These are phyloP conservation scores for Bilobella aurantiaca DNA, from an alignment of 1,140 invertebrate genomes.

Conservation along the genomic window DNA sequence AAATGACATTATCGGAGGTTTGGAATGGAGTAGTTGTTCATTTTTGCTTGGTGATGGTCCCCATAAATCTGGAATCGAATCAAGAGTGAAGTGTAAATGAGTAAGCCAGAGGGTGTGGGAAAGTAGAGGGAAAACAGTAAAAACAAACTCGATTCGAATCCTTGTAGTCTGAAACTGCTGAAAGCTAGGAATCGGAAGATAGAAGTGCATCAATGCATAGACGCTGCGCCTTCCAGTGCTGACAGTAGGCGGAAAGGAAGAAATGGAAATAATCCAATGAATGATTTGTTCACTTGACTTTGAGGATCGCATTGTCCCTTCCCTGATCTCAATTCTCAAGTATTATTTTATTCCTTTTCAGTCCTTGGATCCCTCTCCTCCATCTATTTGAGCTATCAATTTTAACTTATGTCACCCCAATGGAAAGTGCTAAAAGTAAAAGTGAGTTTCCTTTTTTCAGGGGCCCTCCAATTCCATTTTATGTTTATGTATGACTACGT, in stretches of 20 bases:
- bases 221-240: background rate
- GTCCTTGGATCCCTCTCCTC: background rate
- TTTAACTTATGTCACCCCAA: conserved; percentile 2
- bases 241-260: background rate
- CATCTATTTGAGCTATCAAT: conserved; percentile 1
- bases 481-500: conserved; percentile 9
- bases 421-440: background rate
- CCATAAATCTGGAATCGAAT: conserved; percentile 17
- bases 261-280: conserved; percentile 10
- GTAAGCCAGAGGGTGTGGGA: conserved; percentile 1
- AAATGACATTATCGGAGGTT: no score
- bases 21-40: background rate
- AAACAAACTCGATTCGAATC: conserved; percentile 1
- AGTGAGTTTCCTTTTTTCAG: background rate
- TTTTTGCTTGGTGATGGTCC: background rate
- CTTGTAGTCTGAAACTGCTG: no score
- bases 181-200: no score
- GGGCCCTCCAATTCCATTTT: background rate
- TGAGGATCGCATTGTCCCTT: background rate
- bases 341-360: conserved; percentile 7
- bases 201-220: no score
- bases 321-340: background rate
- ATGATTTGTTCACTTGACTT: conserved; percentile 18
- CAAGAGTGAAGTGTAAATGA: conserved; percentile 17
- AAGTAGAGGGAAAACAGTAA: background rate